Conservation (phyloP, 2,113 vertebrate genomes). For the Nerophis ophidion region DNA sequence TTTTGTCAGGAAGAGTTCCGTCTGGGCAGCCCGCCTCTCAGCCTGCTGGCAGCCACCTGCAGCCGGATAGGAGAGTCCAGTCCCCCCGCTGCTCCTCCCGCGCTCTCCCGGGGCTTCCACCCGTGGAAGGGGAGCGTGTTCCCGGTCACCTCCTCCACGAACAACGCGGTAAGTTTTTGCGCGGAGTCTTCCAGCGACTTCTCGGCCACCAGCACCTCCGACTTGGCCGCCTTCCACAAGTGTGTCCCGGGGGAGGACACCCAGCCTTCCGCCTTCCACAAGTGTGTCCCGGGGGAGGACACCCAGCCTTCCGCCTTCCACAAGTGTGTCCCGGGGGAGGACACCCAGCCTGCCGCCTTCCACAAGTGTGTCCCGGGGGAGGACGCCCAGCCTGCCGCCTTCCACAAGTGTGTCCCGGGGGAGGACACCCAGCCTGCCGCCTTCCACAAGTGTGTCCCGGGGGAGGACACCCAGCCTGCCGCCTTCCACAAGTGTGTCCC, state of each 20-base stretch:
- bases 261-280: conserved; percentile 85
- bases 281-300: conserved; percentile 56
- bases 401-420: conserved; percentile 71
- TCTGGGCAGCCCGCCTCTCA: conserved; percentile 87
- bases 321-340: conserved; percentile 58
- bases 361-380: conserved; percentile 68
- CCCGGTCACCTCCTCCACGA: conserved; percentile 67
- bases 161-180: conserved; percentile 60
- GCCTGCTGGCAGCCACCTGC: conserved; percentile 94
- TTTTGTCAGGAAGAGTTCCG: conserved; percentile 85
- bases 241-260: conserved; percentile 61
- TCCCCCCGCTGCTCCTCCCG: conserved; percentile 78
- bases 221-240: conserved; percentile 83
- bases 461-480: conserved; percentile 71
- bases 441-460: conserved; percentile 75
- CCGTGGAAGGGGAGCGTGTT: conserved; percentile 81
- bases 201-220: conserved; percentile 77
- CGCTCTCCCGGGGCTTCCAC: conserved; percentile 84
- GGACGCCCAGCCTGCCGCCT: conserved; percentile 78
- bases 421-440: conserved; percentile 75
- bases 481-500: conserved; percentile 78
- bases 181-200: conserved; percentile 82
- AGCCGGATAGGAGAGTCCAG: conserved; percentile 89
- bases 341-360: conserved; percentile 82
- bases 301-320: conserved; percentile 86